Percentiles rank a stretch among this genome's conserved stretches.
These are phyloP conservation scores for Sitodiplosis mosellana DNA, from an alignment of 1,140 invertebrate genomes.

Conservation along the genomic window DNA sequence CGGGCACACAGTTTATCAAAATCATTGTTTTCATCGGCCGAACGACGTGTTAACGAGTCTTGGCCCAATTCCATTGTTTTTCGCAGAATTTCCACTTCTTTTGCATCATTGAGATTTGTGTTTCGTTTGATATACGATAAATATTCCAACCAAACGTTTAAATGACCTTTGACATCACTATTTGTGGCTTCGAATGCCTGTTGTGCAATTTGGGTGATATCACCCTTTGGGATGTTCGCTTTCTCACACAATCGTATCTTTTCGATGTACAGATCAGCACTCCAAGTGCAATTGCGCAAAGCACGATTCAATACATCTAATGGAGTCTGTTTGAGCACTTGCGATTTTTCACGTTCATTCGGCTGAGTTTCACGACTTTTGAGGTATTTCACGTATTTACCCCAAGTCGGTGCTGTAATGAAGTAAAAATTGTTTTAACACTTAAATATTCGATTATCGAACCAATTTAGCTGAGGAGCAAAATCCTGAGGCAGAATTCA, in stretches of 20 bases:
- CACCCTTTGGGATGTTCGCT: conserved; percentile 11
- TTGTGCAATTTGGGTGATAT: conserved; percentile 13
- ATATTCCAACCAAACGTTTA: conserved; percentile 25
- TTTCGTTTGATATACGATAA: conserved; percentile 19
- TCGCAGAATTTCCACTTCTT: conserved; percentile 9
- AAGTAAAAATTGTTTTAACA: too few relatives aligned
- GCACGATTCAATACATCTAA: conserved; percentile 19
- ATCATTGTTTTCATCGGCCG: conserved; percentile 18
- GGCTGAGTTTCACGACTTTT: conserved; percentile 19
- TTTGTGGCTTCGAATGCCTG: conserved; percentile 8
- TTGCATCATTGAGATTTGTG: conserved; percentile 5
- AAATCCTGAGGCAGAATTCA: too few relatives aligned
- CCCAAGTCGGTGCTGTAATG: conserved; percentile 10
- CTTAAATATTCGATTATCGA: too few relatives aligned
- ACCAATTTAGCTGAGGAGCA: too few relatives aligned
- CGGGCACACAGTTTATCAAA: conserved; percentile 19
- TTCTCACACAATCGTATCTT: conserved; percentile 20
- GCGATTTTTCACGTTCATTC: conserved; percentile 14
- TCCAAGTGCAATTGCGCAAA: conserved; percentile 26
- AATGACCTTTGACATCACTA: conserved; percentile 8
- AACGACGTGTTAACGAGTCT: conserved; percentile 13
- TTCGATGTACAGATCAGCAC: conserved; percentile 21
- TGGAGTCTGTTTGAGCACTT: conserved; percentile 16
- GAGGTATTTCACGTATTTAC: conserved; percentile 21
- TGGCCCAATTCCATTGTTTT: conserved; percentile 12